phyloP scores from a whole-genome alignment of 2,888 invertebrate genomes.

The Trachelus iudaicus region DNA sequence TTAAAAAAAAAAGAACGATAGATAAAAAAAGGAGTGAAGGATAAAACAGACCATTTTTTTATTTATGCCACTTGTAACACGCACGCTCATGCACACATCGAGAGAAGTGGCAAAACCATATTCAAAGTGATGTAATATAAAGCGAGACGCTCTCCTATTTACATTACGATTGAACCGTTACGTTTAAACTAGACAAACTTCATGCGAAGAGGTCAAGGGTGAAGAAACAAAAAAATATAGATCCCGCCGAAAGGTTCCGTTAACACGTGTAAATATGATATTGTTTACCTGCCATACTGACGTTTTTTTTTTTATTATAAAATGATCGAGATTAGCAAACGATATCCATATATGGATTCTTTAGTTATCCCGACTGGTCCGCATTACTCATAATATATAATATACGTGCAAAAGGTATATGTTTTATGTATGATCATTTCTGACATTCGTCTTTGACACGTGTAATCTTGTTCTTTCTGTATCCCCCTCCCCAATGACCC shows the following conservation, averaged over 20 bases:
- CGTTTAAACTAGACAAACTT: too few species aligned
- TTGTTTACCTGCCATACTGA: conserved; percentile 42
- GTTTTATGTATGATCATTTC: conserved; percentile 35
- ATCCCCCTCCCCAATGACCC: too few species aligned
- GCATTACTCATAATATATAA: too few species aligned
- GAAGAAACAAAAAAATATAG: neutral
- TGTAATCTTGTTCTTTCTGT: too few species aligned
- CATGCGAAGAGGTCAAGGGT: too few species aligned
- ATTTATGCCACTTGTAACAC: conserved; percentile 33
- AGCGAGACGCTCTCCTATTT: neutral
- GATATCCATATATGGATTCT: conserved; percentile 5
- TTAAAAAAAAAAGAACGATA: neutral
- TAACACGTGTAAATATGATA: conserved; percentile 7
- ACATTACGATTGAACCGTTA: too few species aligned
- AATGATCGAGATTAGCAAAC: conserved; percentile 19
- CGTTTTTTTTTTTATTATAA: conserved; percentile 6
- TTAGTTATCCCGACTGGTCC: neutral
- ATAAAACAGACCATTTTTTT: too few species aligned
- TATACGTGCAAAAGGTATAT: conserved; percentile 27
- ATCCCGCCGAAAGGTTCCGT: neutral
- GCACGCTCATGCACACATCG: conserved; percentile 27
- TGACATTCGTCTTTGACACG: neutral
- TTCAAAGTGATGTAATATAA: neutral
- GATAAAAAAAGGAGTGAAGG: too few species aligned
- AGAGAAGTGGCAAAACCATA: neutral